Conservation (phyloP, 2,113 vertebrate genomes). For the Anhinga rufa region DNA sequence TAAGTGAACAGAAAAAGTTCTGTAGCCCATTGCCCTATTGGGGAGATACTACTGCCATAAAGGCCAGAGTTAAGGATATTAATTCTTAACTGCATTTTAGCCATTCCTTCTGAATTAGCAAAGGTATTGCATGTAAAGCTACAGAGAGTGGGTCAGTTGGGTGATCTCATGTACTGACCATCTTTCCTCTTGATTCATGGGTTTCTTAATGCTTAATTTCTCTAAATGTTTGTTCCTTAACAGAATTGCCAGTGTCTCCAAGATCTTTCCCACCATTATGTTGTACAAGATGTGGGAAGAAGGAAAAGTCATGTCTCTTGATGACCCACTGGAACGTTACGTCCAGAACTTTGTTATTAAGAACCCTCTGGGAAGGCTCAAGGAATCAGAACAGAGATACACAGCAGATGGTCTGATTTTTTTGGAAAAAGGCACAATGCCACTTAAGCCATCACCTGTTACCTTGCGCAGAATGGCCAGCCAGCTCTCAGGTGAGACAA, state of each 20-base stretch:
- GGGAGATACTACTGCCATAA: not conserved
- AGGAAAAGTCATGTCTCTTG: constrained; percentile 80
- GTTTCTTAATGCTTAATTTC: not conserved
- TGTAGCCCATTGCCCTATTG: not conserved
- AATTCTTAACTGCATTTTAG: not conserved
- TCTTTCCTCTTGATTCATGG: not conserved
- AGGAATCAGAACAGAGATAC: constrained; percentile 71
- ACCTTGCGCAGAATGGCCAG: constrained; percentile 90
- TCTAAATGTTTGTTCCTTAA: not conserved
- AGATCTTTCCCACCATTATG: constrained; percentile 91
- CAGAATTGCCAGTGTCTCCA: constrained; percentile 90
- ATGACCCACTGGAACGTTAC: constrained; percentile 86
- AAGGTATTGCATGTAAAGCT: not conserved
- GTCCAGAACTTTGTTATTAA: constrained; percentile 81
- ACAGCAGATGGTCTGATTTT: constrained; percentile 76
- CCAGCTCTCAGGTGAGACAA: constrained; percentile 78
- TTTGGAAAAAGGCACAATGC: constrained; percentile 75
- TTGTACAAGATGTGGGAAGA: constrained; percentile 92
- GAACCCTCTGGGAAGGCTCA: constrained; percentile 78
- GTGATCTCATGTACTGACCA: not conserved
- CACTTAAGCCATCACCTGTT: constrained; percentile 75
- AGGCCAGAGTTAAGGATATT: not conserved
- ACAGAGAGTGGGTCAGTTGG: not conserved
- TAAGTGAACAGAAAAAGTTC: not conserved
- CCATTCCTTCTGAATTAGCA: not conserved